Conservation (phyloP, 2,888 invertebrate species). For the Nowickia ferox region DNA sequence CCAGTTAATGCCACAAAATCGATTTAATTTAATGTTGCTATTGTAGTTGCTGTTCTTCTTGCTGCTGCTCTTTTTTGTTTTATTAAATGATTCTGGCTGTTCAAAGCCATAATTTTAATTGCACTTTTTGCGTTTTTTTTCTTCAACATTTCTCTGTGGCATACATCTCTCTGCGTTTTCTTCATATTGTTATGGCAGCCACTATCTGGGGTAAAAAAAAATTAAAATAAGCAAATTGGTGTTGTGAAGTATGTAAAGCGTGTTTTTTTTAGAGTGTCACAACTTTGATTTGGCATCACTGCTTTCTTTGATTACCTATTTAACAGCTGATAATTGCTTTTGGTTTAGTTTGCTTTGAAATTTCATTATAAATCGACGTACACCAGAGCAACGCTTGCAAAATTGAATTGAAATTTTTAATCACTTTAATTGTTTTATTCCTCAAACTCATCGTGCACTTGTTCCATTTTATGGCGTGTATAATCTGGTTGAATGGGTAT, state of each 20-base stretch:
- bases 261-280: too few species aligned
- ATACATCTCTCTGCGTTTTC: conserved; percentile 35
- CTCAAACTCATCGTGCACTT: too few species aligned
- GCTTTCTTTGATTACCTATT: too few species aligned
- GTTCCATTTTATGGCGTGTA: too few species aligned
- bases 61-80: conserved; percentile 27
- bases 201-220: not conserved
- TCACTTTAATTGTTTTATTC: too few species aligned
- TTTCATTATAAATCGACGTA: too few species aligned
- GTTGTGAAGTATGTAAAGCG: conserved; percentile 20
- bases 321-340: too few species aligned
- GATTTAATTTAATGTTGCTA: conserved; percentile 70
- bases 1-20: conserved; percentile 71
- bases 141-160: conserved; percentile 42
- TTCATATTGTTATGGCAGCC: not conserved
- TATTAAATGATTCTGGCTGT: conserved; percentile 39
- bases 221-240: conserved; percentile 24
- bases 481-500: too few species aligned
- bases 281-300: too few species aligned
- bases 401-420: too few species aligned
- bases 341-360: too few species aligned
- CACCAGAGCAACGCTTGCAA: too few species aligned
- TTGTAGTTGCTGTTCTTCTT: conserved; percentile 33
- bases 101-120: conserved; percentile 68
- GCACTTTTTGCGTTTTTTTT: conserved; percentile 37